phyloP scores from a whole-genome alignment of 2,888 invertebrate genomes.

The Dasypolia templi region DNA sequence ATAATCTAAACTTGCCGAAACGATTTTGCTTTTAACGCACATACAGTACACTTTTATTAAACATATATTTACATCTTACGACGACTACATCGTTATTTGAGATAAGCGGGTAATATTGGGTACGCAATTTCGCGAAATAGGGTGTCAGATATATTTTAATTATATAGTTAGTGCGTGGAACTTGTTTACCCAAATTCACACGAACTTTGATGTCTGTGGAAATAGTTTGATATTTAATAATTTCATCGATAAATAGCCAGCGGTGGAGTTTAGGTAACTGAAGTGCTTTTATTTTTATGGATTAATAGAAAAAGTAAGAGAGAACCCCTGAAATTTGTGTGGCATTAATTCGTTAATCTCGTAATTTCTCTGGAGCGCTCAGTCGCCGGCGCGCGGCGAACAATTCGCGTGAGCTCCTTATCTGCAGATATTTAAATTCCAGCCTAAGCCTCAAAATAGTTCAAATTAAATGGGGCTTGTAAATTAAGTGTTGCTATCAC shows the following conservation, averaged over 20 bases:
- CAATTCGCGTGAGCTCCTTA: slow-evolving; percentile 89
- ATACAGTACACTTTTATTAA: slow-evolving; percentile 53
- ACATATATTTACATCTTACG: slow-evolving; percentile 58
- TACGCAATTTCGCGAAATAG: slow-evolving; percentile 55
- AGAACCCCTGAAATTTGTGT: slow-evolving; percentile 71
- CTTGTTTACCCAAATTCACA: slow-evolving; percentile 29
- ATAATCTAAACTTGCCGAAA: slow-evolving; percentile 51
- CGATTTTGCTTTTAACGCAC: slow-evolving; percentile 46
- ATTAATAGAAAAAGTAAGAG: slow-evolving; percentile 47
- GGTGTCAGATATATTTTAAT: slow-evolving; percentile 58
- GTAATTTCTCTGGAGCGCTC: slow-evolving; percentile 80
- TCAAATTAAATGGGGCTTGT: slow-evolving; percentile 87
- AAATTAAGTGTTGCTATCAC: slow-evolving; percentile 90
- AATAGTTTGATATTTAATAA: slow-evolving; percentile 14
- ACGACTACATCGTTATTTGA: slow-evolving; percentile 54
- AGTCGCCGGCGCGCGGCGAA: slow-evolving; percentile 68
- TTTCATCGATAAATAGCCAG: background rate
- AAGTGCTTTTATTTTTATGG: slow-evolving; percentile 7
- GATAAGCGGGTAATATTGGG: slow-evolving; percentile 59
- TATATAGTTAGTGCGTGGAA: slow-evolving; percentile 49
- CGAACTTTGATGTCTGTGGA: slow-evolving; percentile 9
- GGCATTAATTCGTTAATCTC: slow-evolving; percentile 82
- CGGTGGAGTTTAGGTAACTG: background rate
- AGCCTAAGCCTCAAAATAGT: slow-evolving; percentile 85
- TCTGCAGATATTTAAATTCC: slow-evolving; percentile 88